Conservation (phyloP, 2,888 invertebrate genomes). For the Philaethria dido region DNA sequence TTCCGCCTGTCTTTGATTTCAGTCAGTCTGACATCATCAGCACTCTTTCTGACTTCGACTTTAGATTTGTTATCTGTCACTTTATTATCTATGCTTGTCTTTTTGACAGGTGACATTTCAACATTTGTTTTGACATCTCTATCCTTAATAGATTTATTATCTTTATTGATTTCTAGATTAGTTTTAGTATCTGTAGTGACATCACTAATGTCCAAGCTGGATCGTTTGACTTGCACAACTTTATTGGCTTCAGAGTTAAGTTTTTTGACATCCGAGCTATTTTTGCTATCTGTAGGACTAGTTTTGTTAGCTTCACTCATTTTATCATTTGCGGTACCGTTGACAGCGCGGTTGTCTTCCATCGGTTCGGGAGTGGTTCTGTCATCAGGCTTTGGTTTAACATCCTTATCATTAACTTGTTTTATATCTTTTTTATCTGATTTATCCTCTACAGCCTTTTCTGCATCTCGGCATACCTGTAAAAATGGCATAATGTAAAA, state of each 20-base stretch:
- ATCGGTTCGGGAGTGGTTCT: slow-evolving; percentile 46
- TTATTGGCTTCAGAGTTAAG: slow-evolving; percentile 33
- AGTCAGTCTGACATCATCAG: slow-evolving; percentile 42
- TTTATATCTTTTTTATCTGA: slow-evolving; percentile 51
- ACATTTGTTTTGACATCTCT: slow-evolving; percentile 29
- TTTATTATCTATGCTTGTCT: slow-evolving; percentile 10
- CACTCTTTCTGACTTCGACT: slow-evolving; percentile 43
- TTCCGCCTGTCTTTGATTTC: slow-evolving; percentile 33
- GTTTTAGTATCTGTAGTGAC: slow-evolving; percentile 29
- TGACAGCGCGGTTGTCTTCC: slow-evolving; percentile 44
- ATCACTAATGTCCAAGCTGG: slow-evolving; percentile 29
- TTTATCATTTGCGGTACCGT: slow-evolving; percentile 48
- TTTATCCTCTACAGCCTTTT: slow-evolving; percentile 72
- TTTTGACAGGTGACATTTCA: slow-evolving; percentile 21
- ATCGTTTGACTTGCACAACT: slow-evolving; percentile 30
- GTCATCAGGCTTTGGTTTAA: slow-evolving; percentile 54
- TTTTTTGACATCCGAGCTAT: slow-evolving; percentile 40
- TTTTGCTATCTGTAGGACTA: slow-evolving; percentile 43
- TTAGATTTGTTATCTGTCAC: slow-evolving; percentile 35
- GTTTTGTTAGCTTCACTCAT: slow-evolving; percentile 45
- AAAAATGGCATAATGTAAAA: background rate
- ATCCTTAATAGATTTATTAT: slow-evolving; percentile 1
- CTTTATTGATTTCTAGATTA: slow-evolving; percentile 29
- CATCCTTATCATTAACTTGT: slow-evolving; percentile 47
- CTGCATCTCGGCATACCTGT: slow-evolving; percentile 77